These are phyloP conservation scores for Equus quagga DNA, from an alignment of 2,113 vertebrate species.

Conservation along the genomic window DNA sequence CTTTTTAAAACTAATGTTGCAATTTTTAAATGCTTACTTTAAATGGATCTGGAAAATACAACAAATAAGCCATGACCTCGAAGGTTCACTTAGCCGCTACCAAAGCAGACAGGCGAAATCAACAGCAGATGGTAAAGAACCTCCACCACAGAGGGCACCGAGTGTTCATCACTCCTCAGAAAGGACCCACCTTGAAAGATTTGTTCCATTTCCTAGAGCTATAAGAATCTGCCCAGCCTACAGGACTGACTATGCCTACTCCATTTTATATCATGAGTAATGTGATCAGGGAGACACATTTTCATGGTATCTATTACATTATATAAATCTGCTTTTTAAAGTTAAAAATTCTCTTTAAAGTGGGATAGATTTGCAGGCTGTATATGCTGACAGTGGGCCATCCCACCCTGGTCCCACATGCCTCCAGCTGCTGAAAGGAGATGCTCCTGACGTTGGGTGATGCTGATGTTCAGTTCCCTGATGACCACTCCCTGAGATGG, in stretches of 20 bases:
- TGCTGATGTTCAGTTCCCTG: not conserved
- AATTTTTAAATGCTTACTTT: conserved; percentile 27
- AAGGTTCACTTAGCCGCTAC: not conserved
- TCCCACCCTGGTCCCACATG: not conserved
- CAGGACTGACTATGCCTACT: not conserved
- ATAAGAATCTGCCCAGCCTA: not conserved
- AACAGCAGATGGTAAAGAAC: not conserved
- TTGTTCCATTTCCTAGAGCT: not conserved
- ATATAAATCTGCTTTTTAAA: conserved; percentile 16
- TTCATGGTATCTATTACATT: not conserved
- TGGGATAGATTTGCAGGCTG: not conserved
- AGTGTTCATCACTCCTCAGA: not conserved
- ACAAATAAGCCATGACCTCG: not conserved
- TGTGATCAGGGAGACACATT: not conserved
- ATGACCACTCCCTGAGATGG: not conserved
- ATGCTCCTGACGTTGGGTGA: not conserved
- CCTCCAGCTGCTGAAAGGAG: not conserved
- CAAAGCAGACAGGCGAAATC: not conserved
- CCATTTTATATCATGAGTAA: not conserved
- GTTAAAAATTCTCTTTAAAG: conserved; percentile 1
- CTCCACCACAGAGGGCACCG: not conserved
- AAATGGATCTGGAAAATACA: conserved; percentile 31
- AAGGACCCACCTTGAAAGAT: not conserved
- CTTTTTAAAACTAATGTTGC: conserved; percentile 11
- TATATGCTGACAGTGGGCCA: not conserved